These are phyloP conservation scores for Aurelia aurita DNA, from an alignment of 30 jellyfish, hydroid and myxozoan genomes.

Conservation along the genomic window DNA sequence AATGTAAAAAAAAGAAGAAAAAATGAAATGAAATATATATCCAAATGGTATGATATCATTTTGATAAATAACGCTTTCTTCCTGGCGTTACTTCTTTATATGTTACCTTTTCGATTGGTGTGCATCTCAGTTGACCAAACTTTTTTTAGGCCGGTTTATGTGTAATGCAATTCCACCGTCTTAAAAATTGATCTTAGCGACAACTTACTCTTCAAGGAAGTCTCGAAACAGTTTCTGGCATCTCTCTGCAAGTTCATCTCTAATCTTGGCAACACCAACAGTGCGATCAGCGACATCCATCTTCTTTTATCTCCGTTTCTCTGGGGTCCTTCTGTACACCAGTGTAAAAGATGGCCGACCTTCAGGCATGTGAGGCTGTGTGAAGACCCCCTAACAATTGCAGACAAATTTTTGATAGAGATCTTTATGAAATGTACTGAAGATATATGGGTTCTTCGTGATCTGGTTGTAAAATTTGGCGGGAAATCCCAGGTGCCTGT, in stretches of 20 bases:
- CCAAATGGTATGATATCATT: too few relatives aligned
- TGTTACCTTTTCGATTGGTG: too few relatives aligned
- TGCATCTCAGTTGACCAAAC: too few relatives aligned
- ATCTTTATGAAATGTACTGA: background rate
- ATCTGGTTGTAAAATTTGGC: background rate
- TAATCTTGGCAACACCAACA: conserved; percentile 75
- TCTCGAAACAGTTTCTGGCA: conserved; percentile 95
- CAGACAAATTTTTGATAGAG: background rate
- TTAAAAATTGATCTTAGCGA: background rate
- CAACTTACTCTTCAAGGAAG: conserved; percentile 90
- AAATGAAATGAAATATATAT: too few relatives aligned
- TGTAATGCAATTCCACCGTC: too few relatives aligned
- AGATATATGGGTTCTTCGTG: background rate
- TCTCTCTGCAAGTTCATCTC: conserved; percentile 94
- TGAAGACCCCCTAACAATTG: background rate
- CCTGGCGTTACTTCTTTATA: too few relatives aligned
- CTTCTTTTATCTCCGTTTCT: background rate
- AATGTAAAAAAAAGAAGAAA: too few relatives aligned
- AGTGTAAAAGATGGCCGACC: background rate
- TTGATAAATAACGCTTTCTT: too few relatives aligned
- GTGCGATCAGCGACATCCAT: conserved; percentile 98
- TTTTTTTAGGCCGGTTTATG: too few relatives aligned
- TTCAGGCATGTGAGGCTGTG: background rate
- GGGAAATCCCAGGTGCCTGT: conserved; percentile 50
- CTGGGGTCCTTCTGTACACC: background rate